Conservation (phyloP, 2,888 invertebrate genomes). For the Ariolimax columbianus region DNA sequence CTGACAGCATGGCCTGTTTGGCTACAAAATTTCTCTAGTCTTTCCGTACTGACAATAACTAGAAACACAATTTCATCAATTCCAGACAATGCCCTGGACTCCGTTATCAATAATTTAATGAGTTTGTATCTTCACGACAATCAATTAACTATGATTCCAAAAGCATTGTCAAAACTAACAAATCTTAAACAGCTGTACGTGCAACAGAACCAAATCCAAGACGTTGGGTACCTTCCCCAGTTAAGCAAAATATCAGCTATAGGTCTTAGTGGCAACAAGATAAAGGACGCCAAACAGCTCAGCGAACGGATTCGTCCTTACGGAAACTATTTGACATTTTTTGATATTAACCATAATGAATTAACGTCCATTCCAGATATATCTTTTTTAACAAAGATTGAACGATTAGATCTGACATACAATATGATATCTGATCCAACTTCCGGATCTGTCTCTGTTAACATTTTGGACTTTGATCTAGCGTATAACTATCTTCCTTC, state of each 20-base stretch:
- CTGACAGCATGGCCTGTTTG: constrained; percentile 2
- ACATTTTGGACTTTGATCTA: neutral
- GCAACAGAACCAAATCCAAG: neutral
- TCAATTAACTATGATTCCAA: neutral
- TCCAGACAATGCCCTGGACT: neutral
- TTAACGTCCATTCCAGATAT: neutral
- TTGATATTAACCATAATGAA: neutral
- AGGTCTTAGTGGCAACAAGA: neutral
- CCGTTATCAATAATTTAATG: neutral
- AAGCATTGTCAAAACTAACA: neutral
- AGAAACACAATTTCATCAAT: neutral
- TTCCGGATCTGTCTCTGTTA: neutral
- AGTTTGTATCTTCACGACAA: neutral
- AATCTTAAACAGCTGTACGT: neutral
- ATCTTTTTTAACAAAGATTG: neutral
- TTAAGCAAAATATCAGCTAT: neutral
- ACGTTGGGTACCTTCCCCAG: neutral
- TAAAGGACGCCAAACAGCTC: neutral
- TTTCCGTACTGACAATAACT: neutral
- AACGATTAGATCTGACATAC: neutral
- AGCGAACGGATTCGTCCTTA: neutral
- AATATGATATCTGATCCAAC: neutral
- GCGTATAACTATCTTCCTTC: neutral
- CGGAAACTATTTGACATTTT: neutral
- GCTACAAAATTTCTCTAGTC: neutral